phyloP scores from a whole-genome alignment of 2,113 vertebrate species.

The Pituophis catenifer region DNA sequence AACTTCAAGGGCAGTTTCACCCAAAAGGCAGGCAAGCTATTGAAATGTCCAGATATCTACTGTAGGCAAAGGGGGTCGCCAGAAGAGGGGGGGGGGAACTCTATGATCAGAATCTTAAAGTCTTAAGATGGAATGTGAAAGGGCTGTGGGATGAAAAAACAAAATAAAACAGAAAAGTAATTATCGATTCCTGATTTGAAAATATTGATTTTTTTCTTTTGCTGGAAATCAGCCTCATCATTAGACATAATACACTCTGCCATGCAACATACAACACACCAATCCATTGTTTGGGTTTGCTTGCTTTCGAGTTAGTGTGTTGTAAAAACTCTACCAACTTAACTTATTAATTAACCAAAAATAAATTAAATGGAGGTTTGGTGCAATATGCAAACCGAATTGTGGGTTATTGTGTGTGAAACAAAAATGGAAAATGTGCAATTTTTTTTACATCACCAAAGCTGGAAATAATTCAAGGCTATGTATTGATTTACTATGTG shows the following conservation, averaged over 20 bases:
- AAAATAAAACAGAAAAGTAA: neutral
- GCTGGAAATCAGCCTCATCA: neutral
- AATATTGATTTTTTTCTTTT: neutral
- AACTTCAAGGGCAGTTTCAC: neutral
- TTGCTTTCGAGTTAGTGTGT: neutral
- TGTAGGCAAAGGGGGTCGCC: neutral
- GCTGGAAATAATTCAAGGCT: neutral
- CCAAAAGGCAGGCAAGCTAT: neutral
- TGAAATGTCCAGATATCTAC: neutral
- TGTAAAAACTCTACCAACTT: neutral
- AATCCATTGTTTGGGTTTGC: neutral
- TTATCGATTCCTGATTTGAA: neutral
- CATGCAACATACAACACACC: neutral
- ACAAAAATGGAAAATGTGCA: neutral
- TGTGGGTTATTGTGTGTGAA: neutral
- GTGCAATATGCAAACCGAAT: neutral
- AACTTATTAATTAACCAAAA: neutral
- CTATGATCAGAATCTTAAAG: neutral
- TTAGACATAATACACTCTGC: neutral
- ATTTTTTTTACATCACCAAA: neutral
- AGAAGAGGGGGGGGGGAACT: neutral
- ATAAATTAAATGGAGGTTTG: neutral
- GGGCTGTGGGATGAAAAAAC: neutral
- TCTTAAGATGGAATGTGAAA: neutral
- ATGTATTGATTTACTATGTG: constrained; percentile 50